Percentiles rank a stretch among this genome's conserved stretches.
phyloP scores from a whole-genome alignment of 2,888 invertebrate genomes.

The Invenusta paracnida region DNA sequence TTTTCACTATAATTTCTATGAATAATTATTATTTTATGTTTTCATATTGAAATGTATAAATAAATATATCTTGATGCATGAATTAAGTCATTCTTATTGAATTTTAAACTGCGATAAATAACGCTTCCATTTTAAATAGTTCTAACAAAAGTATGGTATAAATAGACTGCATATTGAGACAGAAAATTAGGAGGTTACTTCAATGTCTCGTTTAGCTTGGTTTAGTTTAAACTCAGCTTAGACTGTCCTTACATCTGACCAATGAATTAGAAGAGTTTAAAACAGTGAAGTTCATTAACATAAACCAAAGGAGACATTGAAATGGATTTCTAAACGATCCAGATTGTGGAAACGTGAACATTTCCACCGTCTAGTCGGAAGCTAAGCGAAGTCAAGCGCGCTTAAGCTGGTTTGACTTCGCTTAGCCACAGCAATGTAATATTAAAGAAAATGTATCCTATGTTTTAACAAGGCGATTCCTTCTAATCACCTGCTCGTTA shows the following conservation, averaged over 20 bases:
- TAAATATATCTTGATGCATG: too few relatives aligned
- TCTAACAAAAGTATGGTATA: too few relatives aligned
- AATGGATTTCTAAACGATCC: neutral
- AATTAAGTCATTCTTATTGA: too few relatives aligned
- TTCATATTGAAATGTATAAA: too few relatives aligned
- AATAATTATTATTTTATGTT: too few relatives aligned
- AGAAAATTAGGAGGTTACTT: too few relatives aligned
- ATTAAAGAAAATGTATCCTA: neutral
- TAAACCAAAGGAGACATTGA: neutral
- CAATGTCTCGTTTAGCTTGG: neutral
- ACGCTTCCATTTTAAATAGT: too few relatives aligned
- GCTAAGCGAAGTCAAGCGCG: neutral
- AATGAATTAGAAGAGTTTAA: neutral
- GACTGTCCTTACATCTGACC: neutral
- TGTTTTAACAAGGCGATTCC: neutral
- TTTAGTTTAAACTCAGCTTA: neutral
- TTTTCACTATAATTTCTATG: too few relatives aligned
- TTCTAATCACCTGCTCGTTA: neutral
- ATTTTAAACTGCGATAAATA: too few relatives aligned
- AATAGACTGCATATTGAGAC: too few relatives aligned
- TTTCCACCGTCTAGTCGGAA: neutral
- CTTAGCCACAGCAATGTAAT: neutral
- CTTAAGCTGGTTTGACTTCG: neutral
- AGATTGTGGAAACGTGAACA: neutral
- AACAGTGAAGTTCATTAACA: neutral